These are phyloP conservation scores for Anguilla pacifica DNA, from an alignment of 2,797 vertebrate genomes.

Conservation along the genomic window DNA sequence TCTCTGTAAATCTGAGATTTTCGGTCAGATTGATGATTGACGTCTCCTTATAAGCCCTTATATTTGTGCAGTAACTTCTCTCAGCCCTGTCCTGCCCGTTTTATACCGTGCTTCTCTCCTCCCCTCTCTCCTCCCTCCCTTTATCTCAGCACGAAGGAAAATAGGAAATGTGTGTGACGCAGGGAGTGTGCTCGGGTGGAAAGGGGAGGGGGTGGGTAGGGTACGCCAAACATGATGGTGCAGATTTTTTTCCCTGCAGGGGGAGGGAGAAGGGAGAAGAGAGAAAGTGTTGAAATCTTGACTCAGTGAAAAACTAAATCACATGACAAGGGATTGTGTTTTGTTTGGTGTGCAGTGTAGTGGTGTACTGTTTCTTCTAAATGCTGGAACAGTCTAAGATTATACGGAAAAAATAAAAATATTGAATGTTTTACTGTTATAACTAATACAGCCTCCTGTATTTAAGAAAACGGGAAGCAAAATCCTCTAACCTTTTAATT, in stretches of 20 bases:
- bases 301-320: slow-evolving; percentile 34
- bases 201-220: slow-evolving; percentile 42
- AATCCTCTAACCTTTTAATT: no score
- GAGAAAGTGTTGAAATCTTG: slow-evolving; percentile 38
- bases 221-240: slow-evolving; percentile 53
- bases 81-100: slow-evolving; percentile 20
- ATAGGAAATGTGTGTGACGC: slow-evolving; percentile 58
- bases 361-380: background rate
- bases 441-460: background rate
- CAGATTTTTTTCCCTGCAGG: slow-evolving; percentile 21
- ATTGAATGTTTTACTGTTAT: no score
- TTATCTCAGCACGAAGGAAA: slow-evolving; percentile 50
- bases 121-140: slow-evolving; percentile 34
- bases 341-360: background rate
- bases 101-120: slow-evolving; percentile 53
- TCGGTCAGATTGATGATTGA: background rate
- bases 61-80: slow-evolving; percentile 29
- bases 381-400: background rate
- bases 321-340: slow-evolving; percentile 21
- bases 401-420: background rate
- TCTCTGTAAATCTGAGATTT: background rate
- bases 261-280: slow-evolving; percentile 4
- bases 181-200: slow-evolving; percentile 31
- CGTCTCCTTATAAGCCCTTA: background rate
- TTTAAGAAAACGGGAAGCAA: background rate